A percentile compares a stretch with the other conserved stretches of the same genome.
Conservation (phyloP, 2,113 vertebrate genomes). For the Buteo buteo region DNA sequence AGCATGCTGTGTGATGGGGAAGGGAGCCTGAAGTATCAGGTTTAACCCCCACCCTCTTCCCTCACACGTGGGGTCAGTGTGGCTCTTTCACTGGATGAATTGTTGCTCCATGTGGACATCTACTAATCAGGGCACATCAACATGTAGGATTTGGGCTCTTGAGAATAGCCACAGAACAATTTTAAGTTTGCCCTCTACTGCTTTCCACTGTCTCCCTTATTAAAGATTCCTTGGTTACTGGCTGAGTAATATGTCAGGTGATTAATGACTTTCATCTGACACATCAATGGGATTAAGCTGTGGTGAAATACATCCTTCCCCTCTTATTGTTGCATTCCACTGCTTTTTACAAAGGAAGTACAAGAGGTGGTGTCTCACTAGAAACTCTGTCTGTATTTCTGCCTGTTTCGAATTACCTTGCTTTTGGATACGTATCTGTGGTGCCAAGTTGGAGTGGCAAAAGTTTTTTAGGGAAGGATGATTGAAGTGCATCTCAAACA, state of each 20-base stretch:
- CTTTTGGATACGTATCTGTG: neutral
- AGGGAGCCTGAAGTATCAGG: neutral
- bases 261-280: constrained; percentile 39
- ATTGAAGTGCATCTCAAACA: neutral
- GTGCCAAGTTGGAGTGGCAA: neutral
- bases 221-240: neutral
- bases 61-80: neutral
- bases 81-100: neutral
- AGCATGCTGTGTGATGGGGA: accelerated
- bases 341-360: neutral
- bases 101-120: neutral
- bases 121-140: neutral
- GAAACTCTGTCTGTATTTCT: neutral
- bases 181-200: neutral
- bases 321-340: neutral
- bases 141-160: neutral
- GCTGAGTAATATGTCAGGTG: constrained; percentile 6
- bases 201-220: neutral
- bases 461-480: neutral
- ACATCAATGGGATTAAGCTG: neutral
- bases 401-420: neutral
- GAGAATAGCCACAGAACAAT: neutral
- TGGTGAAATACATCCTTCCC: neutral
- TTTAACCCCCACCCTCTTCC: neutral
- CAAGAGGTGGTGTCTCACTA: neutral